Conservation (phyloP, 1,140 invertebrate species). For the Drepana arcuata region DNA sequence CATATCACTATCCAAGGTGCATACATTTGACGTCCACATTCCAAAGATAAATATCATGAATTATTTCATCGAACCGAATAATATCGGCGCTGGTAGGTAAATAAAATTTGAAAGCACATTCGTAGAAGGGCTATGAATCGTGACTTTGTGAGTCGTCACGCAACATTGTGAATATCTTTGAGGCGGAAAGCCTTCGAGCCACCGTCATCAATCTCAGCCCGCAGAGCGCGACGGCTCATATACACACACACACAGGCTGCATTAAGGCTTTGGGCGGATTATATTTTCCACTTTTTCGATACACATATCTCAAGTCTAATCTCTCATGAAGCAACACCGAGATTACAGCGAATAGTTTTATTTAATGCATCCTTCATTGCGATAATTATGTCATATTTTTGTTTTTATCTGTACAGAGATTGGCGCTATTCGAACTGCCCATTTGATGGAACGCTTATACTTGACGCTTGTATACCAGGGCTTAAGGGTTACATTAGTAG, state of each 20-base stretch:
- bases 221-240: constrained; percentile 17
- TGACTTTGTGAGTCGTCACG: constrained; percentile 36
- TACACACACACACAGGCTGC: too few relatives aligned
- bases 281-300: background rate
- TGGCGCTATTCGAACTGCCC: too few relatives aligned
- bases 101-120: constrained; percentile 18
- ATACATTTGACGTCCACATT: background rate
- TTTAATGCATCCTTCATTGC: too few relatives aligned
- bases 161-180: constrained; percentile 40
- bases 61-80: constrained; percentile 9
- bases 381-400: too few relatives aligned
- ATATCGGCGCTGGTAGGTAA: constrained; percentile 12
- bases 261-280: too few relatives aligned
- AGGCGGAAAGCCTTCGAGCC: constrained; percentile 34
- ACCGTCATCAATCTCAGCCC: constrained; percentile 44
- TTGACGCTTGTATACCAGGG: too few relatives aligned
- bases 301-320: background rate
- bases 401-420: too few relatives aligned
- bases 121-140: constrained; percentile 15
- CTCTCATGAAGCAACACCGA: too few relatives aligned
- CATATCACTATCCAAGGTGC: background rate
- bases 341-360: too few relatives aligned
- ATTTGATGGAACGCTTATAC: too few relatives aligned
- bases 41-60: background rate
- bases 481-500: too few relatives aligned